Conservation (phyloP, 2,113 vertebrate species). For the Prinia subflava region DNA sequence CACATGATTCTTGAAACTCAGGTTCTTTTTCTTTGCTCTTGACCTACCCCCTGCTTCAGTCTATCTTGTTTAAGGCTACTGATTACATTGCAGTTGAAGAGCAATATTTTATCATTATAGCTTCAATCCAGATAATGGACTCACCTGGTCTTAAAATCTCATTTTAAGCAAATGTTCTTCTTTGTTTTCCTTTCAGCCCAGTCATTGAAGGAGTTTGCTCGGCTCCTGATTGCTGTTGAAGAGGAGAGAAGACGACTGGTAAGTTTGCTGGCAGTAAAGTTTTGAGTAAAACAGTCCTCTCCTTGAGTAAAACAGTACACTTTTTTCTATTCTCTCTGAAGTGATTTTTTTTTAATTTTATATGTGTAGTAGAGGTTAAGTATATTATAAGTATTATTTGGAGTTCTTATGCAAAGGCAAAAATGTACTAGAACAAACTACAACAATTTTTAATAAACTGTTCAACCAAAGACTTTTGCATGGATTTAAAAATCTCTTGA, state of each 20-base stretch:
- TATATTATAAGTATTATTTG: background rate
- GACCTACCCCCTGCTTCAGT: background rate
- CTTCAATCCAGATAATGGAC: background rate
- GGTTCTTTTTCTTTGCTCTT: background rate
- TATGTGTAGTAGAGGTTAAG: background rate
- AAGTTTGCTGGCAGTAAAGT: slow-evolving; percentile 54
- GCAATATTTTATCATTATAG: background rate
- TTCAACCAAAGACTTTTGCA: background rate
- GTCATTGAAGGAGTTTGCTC: slow-evolving; percentile 95
- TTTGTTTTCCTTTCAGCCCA: slow-evolving; percentile 80
- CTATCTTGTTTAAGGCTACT: background rate
- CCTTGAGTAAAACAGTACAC: background rate
- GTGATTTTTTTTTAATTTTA: rapidly evolving
- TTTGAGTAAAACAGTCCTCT: background rate
- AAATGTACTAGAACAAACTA: background rate
- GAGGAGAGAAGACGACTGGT: slow-evolving; percentile 93
- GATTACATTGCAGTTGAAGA: background rate
- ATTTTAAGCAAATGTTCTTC: background rate
- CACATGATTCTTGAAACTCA: background rate
- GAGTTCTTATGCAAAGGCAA: background rate
- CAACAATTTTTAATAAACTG: background rate
- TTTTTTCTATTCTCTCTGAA: background rate
- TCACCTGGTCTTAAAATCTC: background rate
- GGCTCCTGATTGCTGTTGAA: slow-evolving; percentile 91
- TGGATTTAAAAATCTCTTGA: background rate